phyloP scores from a whole-genome alignment of 2,113 vertebrate genomes.

The Baryphthengus martii region DNA sequence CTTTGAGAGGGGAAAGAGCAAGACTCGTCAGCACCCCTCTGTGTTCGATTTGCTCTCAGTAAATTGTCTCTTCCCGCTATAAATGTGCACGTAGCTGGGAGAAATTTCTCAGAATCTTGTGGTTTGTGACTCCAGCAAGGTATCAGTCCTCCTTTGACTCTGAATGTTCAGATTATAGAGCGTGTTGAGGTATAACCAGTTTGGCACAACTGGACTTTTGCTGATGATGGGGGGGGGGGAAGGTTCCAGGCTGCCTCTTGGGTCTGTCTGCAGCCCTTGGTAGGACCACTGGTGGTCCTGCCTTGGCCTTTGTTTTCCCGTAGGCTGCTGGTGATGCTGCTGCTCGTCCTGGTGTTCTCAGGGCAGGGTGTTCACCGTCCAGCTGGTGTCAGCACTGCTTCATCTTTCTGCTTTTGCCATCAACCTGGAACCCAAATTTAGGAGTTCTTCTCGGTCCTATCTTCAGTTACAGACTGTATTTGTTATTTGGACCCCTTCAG shows the following conservation, averaged over 20 bases:
- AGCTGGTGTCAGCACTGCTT: not conserved
- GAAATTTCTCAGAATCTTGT: not conserved
- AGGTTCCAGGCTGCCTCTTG: not conserved
- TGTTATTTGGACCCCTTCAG: not conserved
- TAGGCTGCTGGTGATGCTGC: not conserved
- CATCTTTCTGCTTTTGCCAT: not conserved
- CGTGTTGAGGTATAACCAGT: not conserved
- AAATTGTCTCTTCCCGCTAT: not conserved
- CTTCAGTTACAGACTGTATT: not conserved
- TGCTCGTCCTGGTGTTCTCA: not conserved
- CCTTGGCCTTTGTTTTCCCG: fast-evolving
- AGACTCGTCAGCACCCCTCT: not conserved
- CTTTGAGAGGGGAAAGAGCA: not conserved
- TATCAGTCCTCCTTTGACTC: not conserved
- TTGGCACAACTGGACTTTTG: not conserved
- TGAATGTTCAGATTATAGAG: not conserved
- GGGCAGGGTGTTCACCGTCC: not conserved
- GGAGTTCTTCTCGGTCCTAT: not conserved
- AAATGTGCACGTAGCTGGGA: not conserved
- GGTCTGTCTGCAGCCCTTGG: not conserved
- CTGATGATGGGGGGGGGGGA: not conserved
- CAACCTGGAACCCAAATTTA: not conserved
- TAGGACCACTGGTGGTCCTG: not conserved
- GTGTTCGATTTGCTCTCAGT: not conserved
- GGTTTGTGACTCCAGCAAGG: not conserved